Percentiles rank a stretch among this genome's conserved stretches.
Conservation (phyloP, 2,113 vertebrate species). For the Dermatemys mawii region DNA sequence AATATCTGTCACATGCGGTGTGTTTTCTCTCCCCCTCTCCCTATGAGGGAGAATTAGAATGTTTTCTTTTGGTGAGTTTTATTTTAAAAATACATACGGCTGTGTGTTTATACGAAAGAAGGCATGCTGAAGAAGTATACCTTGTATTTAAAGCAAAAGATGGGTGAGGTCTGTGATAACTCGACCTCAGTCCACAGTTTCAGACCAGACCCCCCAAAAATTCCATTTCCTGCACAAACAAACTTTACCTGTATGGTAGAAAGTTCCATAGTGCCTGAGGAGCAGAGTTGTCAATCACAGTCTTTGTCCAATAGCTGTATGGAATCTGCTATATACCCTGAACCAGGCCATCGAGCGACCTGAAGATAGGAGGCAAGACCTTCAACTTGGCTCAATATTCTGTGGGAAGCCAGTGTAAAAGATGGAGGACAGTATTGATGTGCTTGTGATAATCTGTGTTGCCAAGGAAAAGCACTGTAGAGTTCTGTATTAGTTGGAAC, state of each 20-base stretch:
- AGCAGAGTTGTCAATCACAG: not conserved
- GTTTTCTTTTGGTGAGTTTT: fast-evolving
- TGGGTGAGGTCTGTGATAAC: fast-evolving
- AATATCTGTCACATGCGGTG: fast-evolving
- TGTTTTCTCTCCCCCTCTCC: not conserved
- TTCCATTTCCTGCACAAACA: not conserved
- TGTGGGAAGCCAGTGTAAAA: not conserved
- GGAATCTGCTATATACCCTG: too few species aligned
- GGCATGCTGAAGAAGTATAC: not conserved
- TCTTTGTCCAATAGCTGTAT: not conserved
- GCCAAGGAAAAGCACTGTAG: not conserved
- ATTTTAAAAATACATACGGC: fast-evolving
- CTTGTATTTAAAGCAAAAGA: not conserved
- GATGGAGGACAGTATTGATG: fast-evolving
- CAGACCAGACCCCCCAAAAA: not conserved
- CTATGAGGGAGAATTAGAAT: fast-evolving
- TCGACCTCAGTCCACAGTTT: not conserved
- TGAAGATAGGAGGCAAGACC: too few species aligned
- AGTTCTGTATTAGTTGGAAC: not conserved
- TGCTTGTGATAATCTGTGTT: not conserved
- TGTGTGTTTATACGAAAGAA: not conserved
- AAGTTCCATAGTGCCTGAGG: not conserved
- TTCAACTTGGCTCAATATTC: not conserved
- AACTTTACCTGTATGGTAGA: not conserved
- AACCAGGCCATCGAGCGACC: fast-evolving